Evolutionary conservation across 2,888 invertebrate genomes (phyloP).

Genomic region (Didymodactylos carnosus): DNA sequence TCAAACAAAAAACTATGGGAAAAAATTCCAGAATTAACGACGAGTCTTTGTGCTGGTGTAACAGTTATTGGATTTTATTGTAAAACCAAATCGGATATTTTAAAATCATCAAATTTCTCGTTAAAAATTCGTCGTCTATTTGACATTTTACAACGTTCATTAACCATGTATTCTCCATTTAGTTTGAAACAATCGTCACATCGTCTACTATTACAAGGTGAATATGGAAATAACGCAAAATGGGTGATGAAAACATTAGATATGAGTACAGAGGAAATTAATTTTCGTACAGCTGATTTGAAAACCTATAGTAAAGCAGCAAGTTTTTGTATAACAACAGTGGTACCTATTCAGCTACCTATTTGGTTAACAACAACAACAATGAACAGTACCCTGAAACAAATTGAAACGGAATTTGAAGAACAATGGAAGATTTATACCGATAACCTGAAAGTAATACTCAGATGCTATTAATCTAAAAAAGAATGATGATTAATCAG

Average conservation of each 20-base stretch:
- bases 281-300: not conserved
- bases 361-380: not conserved
- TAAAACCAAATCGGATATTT: no score
- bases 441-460: not conserved
- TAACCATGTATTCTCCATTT: not conserved
- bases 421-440: not conserved
- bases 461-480: no score
- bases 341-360: not conserved
- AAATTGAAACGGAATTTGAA: not conserved
- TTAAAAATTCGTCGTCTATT: not conserved
- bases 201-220: not conserved
- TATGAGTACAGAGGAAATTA: not conserved
- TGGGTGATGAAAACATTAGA: not conserved
- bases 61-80: not conserved
- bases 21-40: not conserved
- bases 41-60: not conserved
- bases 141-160: not conserved
- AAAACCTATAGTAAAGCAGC: not conserved
- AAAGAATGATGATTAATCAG: no score
- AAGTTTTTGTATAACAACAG: not conserved
- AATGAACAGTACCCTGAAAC: not conserved
- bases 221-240: not conserved
- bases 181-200: not conserved
- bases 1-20: not conserved
- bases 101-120: not conserved